Evolutionary conservation across 2,113 vertebrate genomes (phyloP).

Genomic region (Excalfactoria chinensis): DNA sequence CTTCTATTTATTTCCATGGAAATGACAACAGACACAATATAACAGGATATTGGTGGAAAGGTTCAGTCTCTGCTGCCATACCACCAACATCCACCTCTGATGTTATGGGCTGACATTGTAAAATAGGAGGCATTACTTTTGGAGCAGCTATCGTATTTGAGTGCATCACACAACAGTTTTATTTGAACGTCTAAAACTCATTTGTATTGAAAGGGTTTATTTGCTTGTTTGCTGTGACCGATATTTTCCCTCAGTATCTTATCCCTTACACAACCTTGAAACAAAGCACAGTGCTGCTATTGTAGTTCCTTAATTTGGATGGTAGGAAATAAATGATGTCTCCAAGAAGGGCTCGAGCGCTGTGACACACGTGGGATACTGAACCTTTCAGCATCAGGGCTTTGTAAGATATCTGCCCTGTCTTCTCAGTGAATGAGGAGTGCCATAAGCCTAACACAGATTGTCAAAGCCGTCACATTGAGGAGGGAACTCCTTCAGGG

Average conservation of each 20-base stretch:
- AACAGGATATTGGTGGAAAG: background rate
- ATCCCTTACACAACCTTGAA: background rate
- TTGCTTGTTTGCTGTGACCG: background rate
- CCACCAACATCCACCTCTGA: background rate
- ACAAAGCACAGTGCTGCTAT: background rate
- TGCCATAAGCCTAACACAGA: background rate
- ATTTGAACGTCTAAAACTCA: background rate
- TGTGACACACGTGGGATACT: accelerated
- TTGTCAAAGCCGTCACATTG: background rate
- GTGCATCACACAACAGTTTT: background rate
- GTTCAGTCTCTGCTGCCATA: background rate
- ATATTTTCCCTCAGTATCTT: background rate
- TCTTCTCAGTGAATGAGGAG: background rate
- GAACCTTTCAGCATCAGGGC: background rate
- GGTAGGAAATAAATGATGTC: background rate
- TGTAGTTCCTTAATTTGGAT: background rate
- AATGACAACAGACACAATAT: background rate
- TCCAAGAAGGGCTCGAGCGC: background rate
- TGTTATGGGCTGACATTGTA: background rate
- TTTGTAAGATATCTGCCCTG: background rate
- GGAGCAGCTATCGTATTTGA: background rate
- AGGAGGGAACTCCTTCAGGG: background rate
- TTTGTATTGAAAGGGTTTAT: background rate
- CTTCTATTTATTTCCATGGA: background rate
- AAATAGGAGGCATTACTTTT: no score